A percentile compares a stretch with the other conserved stretches of the same genome.
These are phyloP conservation scores for Daphoenositta chrysoptera DNA, from an alignment of 2,113 vertebrate genomes.

Conservation along the genomic window DNA sequence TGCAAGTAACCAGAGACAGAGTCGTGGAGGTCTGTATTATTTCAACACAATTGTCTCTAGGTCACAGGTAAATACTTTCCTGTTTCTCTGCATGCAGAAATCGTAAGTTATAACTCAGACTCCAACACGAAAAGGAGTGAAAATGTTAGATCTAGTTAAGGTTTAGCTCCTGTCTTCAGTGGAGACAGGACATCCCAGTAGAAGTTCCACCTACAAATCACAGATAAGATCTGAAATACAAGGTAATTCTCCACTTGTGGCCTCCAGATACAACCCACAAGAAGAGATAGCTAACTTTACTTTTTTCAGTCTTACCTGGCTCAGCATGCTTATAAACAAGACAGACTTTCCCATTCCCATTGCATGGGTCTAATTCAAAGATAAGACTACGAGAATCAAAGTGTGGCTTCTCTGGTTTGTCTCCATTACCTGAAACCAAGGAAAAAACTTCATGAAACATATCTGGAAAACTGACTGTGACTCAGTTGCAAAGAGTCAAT, in stretches of 20 bases:
- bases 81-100: not conserved
- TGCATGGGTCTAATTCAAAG: conserved; percentile 91
- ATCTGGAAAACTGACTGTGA: not conserved
- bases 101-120: not conserved
- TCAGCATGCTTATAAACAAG: conserved; percentile 89
- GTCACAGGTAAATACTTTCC: not conserved
- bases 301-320: conserved; percentile 73
- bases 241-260: not conserved
- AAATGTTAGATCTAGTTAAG: not conserved
- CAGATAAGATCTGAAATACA: not conserved
- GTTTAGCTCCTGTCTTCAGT: not conserved
- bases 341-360: conserved; percentile 91
- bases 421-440: conserved; percentile 53
- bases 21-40: not conserved
- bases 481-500: not conserved
- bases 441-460: not conserved
- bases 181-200: not conserved
- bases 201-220: not conserved
- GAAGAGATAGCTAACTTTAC: not conserved
- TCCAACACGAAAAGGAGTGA: not conserved
- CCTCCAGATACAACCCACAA: not conserved
- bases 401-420: conserved; percentile 77
- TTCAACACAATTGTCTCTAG: not conserved
- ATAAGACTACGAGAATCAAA: conserved; percentile 88
- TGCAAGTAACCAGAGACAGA: not conserved